phyloP scores from a whole-genome alignment of 2,113 vertebrate species.

The Corvus hawaiiensis region DNA sequence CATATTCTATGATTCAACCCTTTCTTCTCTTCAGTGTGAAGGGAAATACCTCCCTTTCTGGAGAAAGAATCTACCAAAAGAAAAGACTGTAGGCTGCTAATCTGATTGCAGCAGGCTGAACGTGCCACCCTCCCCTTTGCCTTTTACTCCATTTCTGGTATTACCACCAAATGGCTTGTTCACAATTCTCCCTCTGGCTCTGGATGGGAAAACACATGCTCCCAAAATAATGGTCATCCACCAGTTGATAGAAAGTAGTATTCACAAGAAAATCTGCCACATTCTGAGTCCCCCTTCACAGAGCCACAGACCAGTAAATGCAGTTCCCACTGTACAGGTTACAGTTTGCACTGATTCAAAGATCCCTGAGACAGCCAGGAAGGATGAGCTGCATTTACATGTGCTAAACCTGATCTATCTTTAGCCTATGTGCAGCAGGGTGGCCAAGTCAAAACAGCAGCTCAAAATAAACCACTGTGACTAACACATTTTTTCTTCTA shows the following conservation, averaged over 20 bases:
- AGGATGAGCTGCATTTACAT: neutral
- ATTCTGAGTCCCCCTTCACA: neutral
- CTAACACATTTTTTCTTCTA: neutral
- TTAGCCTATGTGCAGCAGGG: neutral
- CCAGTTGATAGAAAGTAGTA: neutral
- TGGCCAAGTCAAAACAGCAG: neutral
- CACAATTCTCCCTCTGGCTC: neutral
- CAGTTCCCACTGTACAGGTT: neutral
- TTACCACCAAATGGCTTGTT: neutral
- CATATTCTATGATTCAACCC: neutral
- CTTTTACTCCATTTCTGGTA: neutral
- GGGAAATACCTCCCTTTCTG: neutral
- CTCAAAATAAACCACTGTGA: neutral
- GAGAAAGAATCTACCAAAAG: neutral
- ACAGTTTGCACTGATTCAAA: neutral
- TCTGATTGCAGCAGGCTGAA: neutral
- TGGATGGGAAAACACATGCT: neutral
- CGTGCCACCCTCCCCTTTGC: neutral
- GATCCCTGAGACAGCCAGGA: neutral
- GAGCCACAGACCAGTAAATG: neutral
- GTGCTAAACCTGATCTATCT: neutral
- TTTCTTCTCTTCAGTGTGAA: neutral
- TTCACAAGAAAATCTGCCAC: neutral
- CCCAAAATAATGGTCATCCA: neutral
- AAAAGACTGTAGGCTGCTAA: neutral